Percentiles rank a stretch among this genome's conserved stretches.
Conservation (phyloP, 2,888 invertebrate genomes). For the Agrilus cyanescens region DNA sequence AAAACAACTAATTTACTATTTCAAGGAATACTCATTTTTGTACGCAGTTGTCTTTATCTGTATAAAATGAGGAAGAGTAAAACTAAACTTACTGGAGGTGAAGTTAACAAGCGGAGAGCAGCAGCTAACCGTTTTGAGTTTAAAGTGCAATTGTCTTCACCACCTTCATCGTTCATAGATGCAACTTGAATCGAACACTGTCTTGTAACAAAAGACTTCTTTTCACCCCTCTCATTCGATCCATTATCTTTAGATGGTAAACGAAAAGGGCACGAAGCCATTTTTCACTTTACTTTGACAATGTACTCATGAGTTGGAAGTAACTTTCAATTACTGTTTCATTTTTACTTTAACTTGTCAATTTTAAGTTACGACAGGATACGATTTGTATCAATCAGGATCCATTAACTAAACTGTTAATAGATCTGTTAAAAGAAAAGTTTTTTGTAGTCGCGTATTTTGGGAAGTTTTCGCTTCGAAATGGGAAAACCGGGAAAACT, state of each 20-base stretch:
- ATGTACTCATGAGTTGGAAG: conserved; percentile 10
- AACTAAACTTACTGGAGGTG: conserved; percentile 59
- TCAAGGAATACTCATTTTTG: too few species aligned
- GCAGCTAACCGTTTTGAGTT: conserved; percentile 70
- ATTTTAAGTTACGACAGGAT: too few species aligned
- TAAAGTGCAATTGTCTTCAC: conserved; percentile 50
- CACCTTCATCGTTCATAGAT: conserved; percentile 47
- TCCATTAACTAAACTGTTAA: too few species aligned
- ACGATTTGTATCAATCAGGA: too few species aligned
- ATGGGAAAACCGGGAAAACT: too few species aligned
- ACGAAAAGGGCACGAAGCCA: conserved; percentile 43
- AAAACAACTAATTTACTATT: too few species aligned
- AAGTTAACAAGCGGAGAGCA: conserved; percentile 68
- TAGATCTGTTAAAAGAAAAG: too few species aligned
- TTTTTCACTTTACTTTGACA: conserved; percentile 13
- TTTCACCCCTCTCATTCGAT: conserved; percentile 31
- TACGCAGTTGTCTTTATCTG: too few species aligned
- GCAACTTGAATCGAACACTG: conserved; percentile 55
- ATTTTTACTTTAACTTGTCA: too few species aligned
- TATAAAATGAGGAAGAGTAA: neutral
- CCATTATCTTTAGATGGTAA: conserved; percentile 44
- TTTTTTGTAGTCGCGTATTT: too few species aligned
- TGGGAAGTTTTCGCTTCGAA: too few species aligned
- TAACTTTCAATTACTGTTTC: too few species aligned
- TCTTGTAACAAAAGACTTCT: conserved; percentile 35